Percentiles rank a stretch among this genome's conserved stretches.
Conservation (phyloP, 2,113 vertebrate species). For the Gasterosteus nipponicus region DNA sequence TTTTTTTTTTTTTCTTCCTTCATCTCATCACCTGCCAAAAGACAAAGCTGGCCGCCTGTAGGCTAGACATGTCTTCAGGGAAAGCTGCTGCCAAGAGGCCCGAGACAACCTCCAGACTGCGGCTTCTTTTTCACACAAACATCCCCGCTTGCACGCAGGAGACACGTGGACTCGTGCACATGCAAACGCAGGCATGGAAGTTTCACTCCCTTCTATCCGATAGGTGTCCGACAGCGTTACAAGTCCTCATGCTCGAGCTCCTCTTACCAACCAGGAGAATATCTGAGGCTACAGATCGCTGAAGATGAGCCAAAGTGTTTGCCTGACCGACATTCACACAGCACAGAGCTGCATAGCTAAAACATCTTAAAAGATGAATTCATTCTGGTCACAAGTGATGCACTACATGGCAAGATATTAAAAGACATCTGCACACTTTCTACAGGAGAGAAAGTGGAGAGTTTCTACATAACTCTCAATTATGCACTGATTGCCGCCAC, state of each 20-base stretch:
- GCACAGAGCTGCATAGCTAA: neutral
- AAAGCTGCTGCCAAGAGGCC: conserved; percentile 38
- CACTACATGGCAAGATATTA: neutral
- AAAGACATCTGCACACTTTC: neutral
- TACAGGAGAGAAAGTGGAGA: too few species aligned
- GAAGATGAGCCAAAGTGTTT: neutral
- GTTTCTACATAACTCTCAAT: conserved; percentile 55
- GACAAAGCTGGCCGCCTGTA: conserved; percentile 17
- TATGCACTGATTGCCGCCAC: conserved; percentile 56
- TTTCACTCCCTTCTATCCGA: neutral
- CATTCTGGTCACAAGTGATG: neutral
- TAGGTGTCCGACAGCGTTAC: neutral
- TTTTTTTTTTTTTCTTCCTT: too few species aligned
- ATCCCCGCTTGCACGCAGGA: conserved; percentile 17
- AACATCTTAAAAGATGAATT: neutral
- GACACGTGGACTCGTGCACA: neutral
- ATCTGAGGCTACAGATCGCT: neutral
- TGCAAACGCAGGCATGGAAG: neutral
- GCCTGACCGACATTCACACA: neutral
- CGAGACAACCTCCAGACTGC: conserved; percentile 11
- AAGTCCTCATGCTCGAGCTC: too few species aligned
- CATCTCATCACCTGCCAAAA: conserved; percentile 44
- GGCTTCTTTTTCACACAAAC: conserved; percentile 20
- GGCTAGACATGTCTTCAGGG: conserved; percentile 46
- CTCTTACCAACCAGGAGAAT: neutral